phyloP scores from a whole-genome alignment of 2,113 vertebrate species.

The Hippolais icterina region DNA sequence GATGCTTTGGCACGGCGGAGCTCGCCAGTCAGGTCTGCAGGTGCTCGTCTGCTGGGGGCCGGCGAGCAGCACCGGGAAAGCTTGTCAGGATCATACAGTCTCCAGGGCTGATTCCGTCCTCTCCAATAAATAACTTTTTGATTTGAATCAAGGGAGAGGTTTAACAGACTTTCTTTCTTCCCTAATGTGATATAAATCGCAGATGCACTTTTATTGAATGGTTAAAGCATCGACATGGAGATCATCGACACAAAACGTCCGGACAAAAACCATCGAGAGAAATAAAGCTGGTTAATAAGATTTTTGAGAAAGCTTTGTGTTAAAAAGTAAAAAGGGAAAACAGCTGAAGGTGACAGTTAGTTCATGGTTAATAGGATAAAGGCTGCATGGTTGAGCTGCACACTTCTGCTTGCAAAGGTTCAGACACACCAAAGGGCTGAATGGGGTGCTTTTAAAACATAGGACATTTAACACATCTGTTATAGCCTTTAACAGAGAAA shows the following conservation, averaged over 20 bases:
- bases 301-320: constrained; percentile 89
- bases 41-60: neutral
- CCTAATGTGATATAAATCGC: constrained; percentile 90
- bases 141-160: constrained; percentile 80
- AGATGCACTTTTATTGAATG: constrained; percentile 91
- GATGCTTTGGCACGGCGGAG: neutral
- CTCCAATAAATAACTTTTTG: constrained; percentile 76
- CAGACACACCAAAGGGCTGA: constrained; percentile 76
- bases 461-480: constrained; percentile 98
- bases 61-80: neutral
- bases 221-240: constrained; percentile 90
- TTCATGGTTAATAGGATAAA: constrained; percentile 99
- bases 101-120: constrained; percentile 26
- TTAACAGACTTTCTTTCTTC: constrained; percentile 74
- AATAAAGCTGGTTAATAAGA: constrained; percentile 91
- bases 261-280: constrained; percentile 90
- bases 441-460: constrained; percentile 77
- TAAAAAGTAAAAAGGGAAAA: constrained; percentile 83
- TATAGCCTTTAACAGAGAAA: constrained; percentile 71
- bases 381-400: constrained; percentile 83
- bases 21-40: neutral
- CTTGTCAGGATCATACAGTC: neutral
- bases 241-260: constrained; percentile 76
- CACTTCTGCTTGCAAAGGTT: constrained; percentile 85
- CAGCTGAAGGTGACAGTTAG: constrained; percentile 99